Percentiles rank a stretch among this genome's conserved stretches.
Evolutionary conservation across 2,888 invertebrate species (phyloP).

Genomic region (Trissonchulus latispiculum): DNA sequence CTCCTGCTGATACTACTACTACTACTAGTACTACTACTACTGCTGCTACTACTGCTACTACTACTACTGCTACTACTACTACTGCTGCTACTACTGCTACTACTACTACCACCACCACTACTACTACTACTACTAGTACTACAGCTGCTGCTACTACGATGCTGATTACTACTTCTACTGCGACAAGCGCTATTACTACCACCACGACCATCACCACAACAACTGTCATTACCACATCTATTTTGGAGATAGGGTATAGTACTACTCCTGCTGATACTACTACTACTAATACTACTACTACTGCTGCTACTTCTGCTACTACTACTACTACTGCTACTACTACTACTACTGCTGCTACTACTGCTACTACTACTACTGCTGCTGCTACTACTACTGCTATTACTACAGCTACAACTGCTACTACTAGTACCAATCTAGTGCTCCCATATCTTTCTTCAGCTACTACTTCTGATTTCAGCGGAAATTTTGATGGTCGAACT

Average conservation of each 20-base stretch:
- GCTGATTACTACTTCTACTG: background rate
- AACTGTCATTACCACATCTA: too few relatives aligned
- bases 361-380: conserved; percentile 17
- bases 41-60: conserved; percentile 10
- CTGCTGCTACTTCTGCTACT: too few relatives aligned
- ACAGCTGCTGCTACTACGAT: conserved; percentile 3
- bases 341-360: conserved; percentile 12
- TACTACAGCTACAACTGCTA: conserved; percentile 12
- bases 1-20: too few relatives aligned
- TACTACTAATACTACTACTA: too few relatives aligned
- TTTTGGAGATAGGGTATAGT: too few relatives aligned
- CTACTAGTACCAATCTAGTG: conserved; percentile 6
- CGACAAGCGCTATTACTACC: conserved; percentile 4
- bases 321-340: too few relatives aligned
- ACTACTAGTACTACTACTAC: conserved; percentile 5
- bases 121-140: conserved; percentile 12
- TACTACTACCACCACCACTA: conserved; percentile 5
- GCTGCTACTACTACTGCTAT: conserved; percentile 4
- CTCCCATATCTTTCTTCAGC: too few relatives aligned
- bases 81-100: conserved; percentile 9
- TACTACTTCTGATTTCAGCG: too few relatives aligned
- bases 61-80: background rate
- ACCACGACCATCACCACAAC: background rate
- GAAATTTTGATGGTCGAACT: too few relatives aligned
- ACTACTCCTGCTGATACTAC: too few relatives aligned